Evolutionary conservation across 2,888 invertebrate species (phyloP).

Genomic region (Invenusta paracnida): DNA sequence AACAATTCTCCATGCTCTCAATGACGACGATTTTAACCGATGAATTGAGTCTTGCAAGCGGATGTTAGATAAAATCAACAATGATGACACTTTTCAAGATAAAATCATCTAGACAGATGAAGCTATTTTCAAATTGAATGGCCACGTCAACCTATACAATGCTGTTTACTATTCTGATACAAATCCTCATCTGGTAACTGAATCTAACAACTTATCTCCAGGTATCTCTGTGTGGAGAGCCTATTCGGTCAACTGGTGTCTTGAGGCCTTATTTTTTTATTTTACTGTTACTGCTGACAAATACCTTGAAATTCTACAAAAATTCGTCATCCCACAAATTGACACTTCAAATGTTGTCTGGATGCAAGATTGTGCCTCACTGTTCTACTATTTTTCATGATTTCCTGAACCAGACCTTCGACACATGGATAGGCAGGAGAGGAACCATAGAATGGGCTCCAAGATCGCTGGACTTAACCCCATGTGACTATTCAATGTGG

Average conservation of each 20-base stretch:
- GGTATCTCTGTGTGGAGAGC: not conserved
- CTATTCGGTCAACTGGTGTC: not conserved
- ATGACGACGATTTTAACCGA: too few relatives aligned
- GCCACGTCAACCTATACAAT: not conserved
- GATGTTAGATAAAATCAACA: not conserved
- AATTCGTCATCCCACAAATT: too few relatives aligned
- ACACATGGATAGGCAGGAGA: not conserved
- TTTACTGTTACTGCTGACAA: not conserved
- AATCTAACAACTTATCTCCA: not conserved
- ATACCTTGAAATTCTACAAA: not conserved
- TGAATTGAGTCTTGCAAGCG: not conserved
- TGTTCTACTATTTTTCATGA: not conserved
- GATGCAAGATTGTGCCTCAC: not conserved
- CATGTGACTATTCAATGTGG: not conserved
- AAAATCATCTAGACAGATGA: not conserved
- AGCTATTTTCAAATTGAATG: not conserved
- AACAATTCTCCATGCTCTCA: not conserved
- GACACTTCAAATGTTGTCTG: not conserved
- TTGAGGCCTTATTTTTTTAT: not conserved
- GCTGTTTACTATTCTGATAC: not conserved
- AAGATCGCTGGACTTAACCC: not conserved
- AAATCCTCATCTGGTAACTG: not conserved
- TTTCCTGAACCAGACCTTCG: not conserved
- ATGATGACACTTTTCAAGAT: not conserved
- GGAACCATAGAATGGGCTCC: not conserved